Base-by-base conservation (phyloP, 2,888 invertebrate species). In the Didymodactylos carnosus region DNA sequence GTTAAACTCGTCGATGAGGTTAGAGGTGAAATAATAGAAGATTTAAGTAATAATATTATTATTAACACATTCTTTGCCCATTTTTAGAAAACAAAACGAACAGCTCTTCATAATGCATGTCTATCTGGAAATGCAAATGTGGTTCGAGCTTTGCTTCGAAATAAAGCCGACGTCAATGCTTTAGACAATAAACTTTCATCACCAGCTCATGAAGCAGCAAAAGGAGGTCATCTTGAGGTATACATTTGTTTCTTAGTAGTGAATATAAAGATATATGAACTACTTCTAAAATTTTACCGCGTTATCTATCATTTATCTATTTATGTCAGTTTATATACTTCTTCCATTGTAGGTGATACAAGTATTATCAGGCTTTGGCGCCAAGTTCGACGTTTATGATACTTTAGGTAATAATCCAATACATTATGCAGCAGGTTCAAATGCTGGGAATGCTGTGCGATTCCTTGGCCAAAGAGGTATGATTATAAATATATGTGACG, bases 391-490 rank as follows among this genome's bases (percentile, higher is more conserved):
- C 76, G 79, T 80, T 73, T 77, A 77, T 19, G 81, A 82, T 75
- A 77, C 79, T 71, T 80, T 81, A 62, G 80, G 80, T 23, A 82
- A 82, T 76, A 81, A 80, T 27, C 82, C 83, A 16, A 78, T 83
- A 40, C 83, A 83, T 76, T 76, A 79, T 41, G 82, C 83, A 27
- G 82, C 82, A 14, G 39, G 43, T 16, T 69, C 49, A 39, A 51
- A 72, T 51, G 69, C 75, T n/a, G 82, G 79, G 5, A 79, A 79
- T 79, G 82, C 80, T 76, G 80, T 81, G 75, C 80, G 81, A 75
- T 83, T 81, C 77, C 78, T 83, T 11, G 80, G 78, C 35, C 83
- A 83, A 73, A 80, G 83, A 81, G 83, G 82, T 82, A 70, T 73
- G 75, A 39, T 14, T 49, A 16, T 73, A 27, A 13, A 19, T n/a